Conservation (phyloP, 2,888 invertebrate species). For the Ichneumoninae sp. region DNA sequence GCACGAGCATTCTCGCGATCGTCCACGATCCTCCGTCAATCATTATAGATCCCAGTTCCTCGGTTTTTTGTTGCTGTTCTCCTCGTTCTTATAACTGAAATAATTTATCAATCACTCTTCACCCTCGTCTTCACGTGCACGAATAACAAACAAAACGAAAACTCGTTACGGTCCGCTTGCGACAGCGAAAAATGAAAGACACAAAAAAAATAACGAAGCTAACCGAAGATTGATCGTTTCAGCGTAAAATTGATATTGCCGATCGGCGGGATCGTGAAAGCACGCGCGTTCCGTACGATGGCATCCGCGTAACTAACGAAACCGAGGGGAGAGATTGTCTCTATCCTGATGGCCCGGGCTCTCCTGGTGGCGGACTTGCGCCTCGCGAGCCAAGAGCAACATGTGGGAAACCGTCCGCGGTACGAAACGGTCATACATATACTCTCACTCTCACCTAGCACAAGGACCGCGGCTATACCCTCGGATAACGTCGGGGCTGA, state of each 20-base stretch:
- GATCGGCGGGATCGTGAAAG: constrained; percentile 40
- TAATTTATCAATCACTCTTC: constrained; percentile 20
- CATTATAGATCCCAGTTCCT: constrained; percentile 45
- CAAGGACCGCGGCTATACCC: constrained; percentile 6
- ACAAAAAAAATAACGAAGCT: background rate
- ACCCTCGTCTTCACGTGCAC: constrained; percentile 32
- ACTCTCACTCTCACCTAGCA: constrained; percentile 7
- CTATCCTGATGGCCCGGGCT: constrained; percentile 82
- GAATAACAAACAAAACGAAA: background rate
- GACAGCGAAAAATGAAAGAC: background rate
- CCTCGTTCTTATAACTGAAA: constrained; percentile 6
- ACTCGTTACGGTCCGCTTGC: background rate
- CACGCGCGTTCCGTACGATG: constrained; percentile 76
- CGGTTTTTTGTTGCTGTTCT: constrained; percentile 7
- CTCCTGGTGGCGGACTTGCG: constrained; percentile 81
- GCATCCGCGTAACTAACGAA: constrained; percentile 80
- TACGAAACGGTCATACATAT: constrained; percentile 64
- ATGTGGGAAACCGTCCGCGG: constrained; percentile 80
- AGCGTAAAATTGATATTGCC: background rate
- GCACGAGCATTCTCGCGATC: constrained; percentile 55
- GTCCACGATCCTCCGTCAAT: constrained; percentile 42
- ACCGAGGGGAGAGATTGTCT: constrained; percentile 74
- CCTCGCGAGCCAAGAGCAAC: constrained; percentile 83
- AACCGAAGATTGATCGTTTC: background rate
- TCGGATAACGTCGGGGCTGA: constrained; percentile 22